Conservation (phyloP, 2,113 vertebrate species). For the Dicentrarchus labrax region DNA sequence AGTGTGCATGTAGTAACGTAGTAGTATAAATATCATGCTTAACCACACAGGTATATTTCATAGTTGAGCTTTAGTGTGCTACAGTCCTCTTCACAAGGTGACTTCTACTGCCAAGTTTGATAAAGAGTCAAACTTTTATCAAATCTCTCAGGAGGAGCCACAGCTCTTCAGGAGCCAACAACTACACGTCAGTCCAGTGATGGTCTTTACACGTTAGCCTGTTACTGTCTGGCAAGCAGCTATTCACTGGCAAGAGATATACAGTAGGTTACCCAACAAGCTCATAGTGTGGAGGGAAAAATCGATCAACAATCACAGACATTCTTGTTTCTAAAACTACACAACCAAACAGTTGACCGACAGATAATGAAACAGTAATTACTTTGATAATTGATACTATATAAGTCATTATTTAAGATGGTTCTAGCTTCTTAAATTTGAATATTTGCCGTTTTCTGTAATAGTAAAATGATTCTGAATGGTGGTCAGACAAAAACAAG, state of each 20-base stretch:
- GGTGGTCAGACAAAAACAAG: too few relatives aligned
- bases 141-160: conserved; percentile 8
- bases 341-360: not conserved
- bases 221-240: not conserved
- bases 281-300: not conserved
- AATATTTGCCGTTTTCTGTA: too few relatives aligned
- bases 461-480: too few relatives aligned
- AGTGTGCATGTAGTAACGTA: not conserved
- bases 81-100: conserved; percentile 20
- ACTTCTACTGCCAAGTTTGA: not conserved
- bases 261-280: not conserved
- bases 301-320: not conserved
- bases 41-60: not conserved
- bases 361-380: not conserved
- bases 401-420: not conserved
- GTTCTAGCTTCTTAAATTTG: not conserved
- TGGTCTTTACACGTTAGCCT: not conserved
- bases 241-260: not conserved
- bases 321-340: not conserved
- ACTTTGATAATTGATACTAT: not conserved
- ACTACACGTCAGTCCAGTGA: not conserved
- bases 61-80: not conserved
- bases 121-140: not conserved
- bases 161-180: not conserved
- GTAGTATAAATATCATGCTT: not conserved